Percentiles rank a stretch among this genome's conserved stretches.
phyloP scores from a whole-genome alignment of 2,113 vertebrate species.

The Calidris pygmaea region DNA sequence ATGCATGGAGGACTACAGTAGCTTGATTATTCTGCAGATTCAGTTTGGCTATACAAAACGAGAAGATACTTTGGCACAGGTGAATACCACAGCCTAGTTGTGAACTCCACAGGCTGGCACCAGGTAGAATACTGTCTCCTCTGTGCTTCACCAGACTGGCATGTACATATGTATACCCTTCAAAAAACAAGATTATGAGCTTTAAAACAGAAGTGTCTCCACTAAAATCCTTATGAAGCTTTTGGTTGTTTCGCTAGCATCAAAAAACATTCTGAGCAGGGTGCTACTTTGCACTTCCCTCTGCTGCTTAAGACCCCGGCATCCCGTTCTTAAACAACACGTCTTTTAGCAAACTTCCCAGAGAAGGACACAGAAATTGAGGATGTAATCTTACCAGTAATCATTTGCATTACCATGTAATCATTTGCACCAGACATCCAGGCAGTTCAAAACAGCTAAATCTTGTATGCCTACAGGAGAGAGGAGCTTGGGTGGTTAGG shows the following conservation, averaged over 20 bases:
- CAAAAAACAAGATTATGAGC: background rate
- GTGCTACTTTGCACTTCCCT: background rate
- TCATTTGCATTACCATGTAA: too few species aligned
- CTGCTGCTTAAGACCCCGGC: background rate
- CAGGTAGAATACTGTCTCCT: too few species aligned
- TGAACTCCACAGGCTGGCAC: background rate
- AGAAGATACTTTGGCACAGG: background rate
- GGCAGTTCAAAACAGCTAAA: background rate
- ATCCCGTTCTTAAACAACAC: background rate
- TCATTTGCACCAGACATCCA: background rate
- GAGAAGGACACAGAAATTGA: background rate
- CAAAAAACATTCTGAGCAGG: background rate
- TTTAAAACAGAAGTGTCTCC: background rate
- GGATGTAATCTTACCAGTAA: background rate
- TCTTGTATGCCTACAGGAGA: background rate
- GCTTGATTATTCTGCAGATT: background rate
- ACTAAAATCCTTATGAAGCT: background rate
- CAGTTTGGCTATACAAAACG: background rate
- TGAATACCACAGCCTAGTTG: background rate
- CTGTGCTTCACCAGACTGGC: accelerated
- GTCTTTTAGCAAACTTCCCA: background rate
- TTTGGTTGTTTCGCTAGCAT: background rate
- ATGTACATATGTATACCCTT: accelerated
- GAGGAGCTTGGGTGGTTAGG: background rate
- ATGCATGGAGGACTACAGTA: background rate